Evolutionary conservation across 2,888 invertebrate species (phyloP).

Genomic region (Phania funesta): DNA sequence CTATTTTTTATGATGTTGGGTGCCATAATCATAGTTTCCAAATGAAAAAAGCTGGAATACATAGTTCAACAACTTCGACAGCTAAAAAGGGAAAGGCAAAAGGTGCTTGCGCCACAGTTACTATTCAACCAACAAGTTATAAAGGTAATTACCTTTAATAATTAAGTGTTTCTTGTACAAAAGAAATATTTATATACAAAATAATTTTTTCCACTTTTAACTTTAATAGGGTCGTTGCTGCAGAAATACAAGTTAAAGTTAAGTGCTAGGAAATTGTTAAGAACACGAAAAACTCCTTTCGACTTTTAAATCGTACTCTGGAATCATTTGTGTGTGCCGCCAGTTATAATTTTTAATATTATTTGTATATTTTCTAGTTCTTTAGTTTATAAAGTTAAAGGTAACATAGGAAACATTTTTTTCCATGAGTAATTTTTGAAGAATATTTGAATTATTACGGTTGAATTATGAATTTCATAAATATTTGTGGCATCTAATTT

Average conservation of each 20-base stretch:
- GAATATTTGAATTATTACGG: constrained; percentile 49
- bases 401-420: background rate
- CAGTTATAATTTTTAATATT: constrained; percentile 43
- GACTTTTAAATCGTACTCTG: constrained; percentile 47
- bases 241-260: constrained; percentile 41
- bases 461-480: constrained; percentile 42
- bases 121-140: constrained; percentile 52
- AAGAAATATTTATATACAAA: constrained; percentile 29
- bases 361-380: background rate
- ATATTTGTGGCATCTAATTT: background rate
- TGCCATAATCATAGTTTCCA: constrained; percentile 55
- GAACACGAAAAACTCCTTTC: constrained; percentile 36
- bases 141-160: constrained; percentile 64
- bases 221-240: constrained; percentile 10
- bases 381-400: background rate
- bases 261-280: constrained; percentile 57
- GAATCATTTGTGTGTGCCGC: constrained; percentile 24
- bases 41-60: constrained; percentile 57
- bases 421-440: constrained; percentile 46
- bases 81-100: constrained; percentile 3
- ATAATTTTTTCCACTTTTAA: background rate
- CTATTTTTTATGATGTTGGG: constrained; percentile 2
- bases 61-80: constrained; percentile 60
- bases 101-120: constrained; percentile 23
- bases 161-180: constrained; percentile 47